These are phyloP conservation scores for Muscicapa striata DNA, from an alignment of 2,797 vertebrate genomes.

Conservation along the genomic window DNA sequence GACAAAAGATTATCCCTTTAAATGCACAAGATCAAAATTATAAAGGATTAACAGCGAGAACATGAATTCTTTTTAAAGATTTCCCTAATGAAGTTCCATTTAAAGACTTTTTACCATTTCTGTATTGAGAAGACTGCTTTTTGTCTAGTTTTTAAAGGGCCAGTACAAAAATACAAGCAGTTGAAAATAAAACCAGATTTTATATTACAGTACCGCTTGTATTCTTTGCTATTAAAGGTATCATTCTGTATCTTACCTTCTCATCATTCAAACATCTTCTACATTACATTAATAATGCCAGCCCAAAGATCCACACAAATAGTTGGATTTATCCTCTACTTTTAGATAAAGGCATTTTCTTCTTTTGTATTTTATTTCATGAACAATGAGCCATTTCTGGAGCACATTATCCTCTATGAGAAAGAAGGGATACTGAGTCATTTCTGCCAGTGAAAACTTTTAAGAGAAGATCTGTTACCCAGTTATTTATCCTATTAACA, in stretches of 20 bases:
- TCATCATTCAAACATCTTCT: background rate
- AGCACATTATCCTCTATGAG: accelerated
- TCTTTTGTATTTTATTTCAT: background rate
- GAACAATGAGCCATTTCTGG: background rate
- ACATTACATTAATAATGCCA: background rate
- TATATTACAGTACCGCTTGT: background rate
- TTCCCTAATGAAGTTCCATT: background rate
- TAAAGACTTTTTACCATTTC: background rate
- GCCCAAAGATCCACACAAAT: background rate
- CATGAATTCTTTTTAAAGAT: background rate
- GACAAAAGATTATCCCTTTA: background rate
- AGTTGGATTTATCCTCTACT: background rate
- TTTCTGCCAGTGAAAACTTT: background rate
- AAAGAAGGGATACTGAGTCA: background rate
- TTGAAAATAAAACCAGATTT: background rate
- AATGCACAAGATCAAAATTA: background rate
- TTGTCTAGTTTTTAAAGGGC: background rate
- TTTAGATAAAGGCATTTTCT: background rate
- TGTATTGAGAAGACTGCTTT: background rate
- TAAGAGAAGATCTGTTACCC: background rate
- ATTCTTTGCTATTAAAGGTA: background rate
- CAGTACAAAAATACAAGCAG: background rate
- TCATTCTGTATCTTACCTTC: background rate
- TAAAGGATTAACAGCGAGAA: background rate
- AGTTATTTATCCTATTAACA: background rate